These are phyloP conservation scores for Tolypeutes matacus DNA, from an alignment of 2,797 vertebrate genomes.

Conservation along the genomic window DNA sequence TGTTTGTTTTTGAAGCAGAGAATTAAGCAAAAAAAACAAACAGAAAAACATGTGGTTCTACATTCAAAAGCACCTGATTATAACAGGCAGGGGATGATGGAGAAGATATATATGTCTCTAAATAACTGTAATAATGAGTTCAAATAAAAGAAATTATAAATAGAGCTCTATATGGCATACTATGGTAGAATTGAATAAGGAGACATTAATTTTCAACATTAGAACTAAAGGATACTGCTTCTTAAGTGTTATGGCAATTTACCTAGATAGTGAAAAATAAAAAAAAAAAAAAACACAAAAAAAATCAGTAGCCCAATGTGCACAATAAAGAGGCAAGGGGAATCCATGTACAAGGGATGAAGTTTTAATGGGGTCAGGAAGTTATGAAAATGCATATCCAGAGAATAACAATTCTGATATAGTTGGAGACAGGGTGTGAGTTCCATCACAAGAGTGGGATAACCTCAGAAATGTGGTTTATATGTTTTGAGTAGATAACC, in stretches of 20 bases:
- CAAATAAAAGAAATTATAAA: slow-evolving; percentile 1
- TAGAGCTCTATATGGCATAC: not conserved
- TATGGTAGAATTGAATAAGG: not conserved
- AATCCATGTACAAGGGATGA: not conserved
- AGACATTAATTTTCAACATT: not conserved
- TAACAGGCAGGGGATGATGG: not conserved
- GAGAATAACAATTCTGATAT: not conserved
- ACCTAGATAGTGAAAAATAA: not conserved
- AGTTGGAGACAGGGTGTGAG: not conserved
- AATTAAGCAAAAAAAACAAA: too few relatives aligned
- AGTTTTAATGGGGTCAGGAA: not conserved
- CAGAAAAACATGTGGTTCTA: too few relatives aligned
- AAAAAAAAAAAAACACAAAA: too few relatives aligned
- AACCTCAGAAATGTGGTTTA: not conserved
- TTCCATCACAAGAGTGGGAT: not conserved
- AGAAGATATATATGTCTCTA: not conserved
- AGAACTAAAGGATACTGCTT: not conserved
- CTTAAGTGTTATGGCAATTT: not conserved
- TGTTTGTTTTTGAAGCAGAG: not conserved
- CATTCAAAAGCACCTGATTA: not conserved
- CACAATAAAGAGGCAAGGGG: not conserved
- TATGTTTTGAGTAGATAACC: not conserved
- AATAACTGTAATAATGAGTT: not conserved
- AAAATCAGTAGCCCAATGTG: not conserved
- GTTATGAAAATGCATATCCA: not conserved